Conservation (phyloP, 2,113 vertebrate species). For the Australoheros scitulus region DNA sequence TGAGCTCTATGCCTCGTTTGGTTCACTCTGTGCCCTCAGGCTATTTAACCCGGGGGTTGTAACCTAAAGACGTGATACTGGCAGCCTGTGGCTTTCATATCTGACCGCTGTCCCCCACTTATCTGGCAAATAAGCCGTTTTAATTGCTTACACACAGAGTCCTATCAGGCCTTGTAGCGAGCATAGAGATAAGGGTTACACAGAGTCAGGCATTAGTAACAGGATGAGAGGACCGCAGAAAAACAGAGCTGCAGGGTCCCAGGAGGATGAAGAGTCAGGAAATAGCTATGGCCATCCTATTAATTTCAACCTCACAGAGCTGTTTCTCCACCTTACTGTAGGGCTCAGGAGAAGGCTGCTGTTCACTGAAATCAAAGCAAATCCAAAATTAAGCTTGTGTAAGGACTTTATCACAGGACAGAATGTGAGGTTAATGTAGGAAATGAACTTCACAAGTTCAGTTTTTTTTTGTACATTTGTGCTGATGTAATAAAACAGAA, state of each 20-base stretch:
- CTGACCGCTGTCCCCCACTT: constrained; percentile 69
- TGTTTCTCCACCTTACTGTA: constrained; percentile 14
- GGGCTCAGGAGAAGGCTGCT: constrained; percentile 29
- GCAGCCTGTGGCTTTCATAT: constrained; percentile 71
- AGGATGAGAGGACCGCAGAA: constrained; percentile 76
- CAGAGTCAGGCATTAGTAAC: constrained; percentile 73
- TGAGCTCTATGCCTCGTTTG: constrained; percentile 11
- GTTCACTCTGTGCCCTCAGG: constrained; percentile 36
- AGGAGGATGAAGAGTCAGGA: constrained; percentile 63
- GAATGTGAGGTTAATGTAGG: neutral
- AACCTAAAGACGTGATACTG: constrained; percentile 69
- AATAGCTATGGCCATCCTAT: constrained; percentile 66
- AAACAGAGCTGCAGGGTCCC: constrained; percentile 67
- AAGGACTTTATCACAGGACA: neutral
- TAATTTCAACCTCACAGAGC: constrained; percentile 61
- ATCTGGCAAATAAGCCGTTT: constrained; percentile 76
- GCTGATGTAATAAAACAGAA: neutral
- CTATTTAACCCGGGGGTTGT: constrained; percentile 63
- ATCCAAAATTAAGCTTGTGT: neutral
- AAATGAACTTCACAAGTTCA: neutral
- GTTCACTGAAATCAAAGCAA: constrained; percentile 24
- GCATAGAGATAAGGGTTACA: constrained; percentile 78
- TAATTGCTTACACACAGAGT: constrained; percentile 78
- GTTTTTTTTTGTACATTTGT: neutral
- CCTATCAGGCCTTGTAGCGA: constrained; percentile 71